A percentile compares a stretch with the other conserved stretches of the same genome.
Evolutionary conservation across 2,888 invertebrate genomes (phyloP).

Genomic region (Gymnoscelis rufifasciata): DNA sequence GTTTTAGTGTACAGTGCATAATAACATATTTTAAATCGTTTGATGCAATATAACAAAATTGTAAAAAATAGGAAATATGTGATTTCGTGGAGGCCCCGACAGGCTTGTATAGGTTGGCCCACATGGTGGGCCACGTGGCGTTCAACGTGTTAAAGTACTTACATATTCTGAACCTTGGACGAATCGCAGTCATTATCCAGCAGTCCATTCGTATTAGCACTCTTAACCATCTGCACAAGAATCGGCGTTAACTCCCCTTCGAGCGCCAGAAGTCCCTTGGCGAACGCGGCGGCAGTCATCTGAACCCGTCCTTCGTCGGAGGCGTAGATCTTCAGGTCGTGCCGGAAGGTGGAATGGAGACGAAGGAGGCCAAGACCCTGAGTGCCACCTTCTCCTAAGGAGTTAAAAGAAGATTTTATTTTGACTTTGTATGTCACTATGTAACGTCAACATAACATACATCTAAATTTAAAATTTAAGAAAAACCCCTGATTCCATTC

Average conservation of each 20-base stretch:
- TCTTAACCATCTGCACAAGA: constrained; percentile 99
- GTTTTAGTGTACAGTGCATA: too few species aligned
- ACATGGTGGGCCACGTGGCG: too few species aligned
- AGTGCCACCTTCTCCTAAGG: constrained; percentile 90
- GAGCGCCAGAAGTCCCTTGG: constrained; percentile 96
- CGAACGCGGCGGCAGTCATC: constrained; percentile 99
- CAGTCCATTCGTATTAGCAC: constrained; percentile 98
- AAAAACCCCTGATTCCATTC: too few species aligned
- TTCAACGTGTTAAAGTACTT: too few species aligned
- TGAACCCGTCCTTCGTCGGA: constrained; percentile 99
- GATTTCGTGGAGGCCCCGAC: too few species aligned
- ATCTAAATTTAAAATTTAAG: too few species aligned
- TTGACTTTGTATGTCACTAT: too few species aligned
- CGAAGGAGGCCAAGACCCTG: constrained; percentile 96
- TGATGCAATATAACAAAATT: not conserved
- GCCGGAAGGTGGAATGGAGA: constrained; percentile 98
- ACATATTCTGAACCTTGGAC: constrained; percentile 96
- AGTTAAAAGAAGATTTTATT: too few species aligned
- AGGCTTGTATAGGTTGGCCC: too few species aligned
- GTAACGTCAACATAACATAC: too few species aligned
- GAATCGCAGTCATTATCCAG: constrained; percentile 99
- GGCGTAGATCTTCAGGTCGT: constrained; percentile 99
- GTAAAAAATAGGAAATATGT: too few species aligned
- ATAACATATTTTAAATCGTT: too few species aligned
- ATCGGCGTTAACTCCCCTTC: constrained; percentile 99